A percentile compares a stretch with the other conserved stretches of the same genome.
phyloP scores from a whole-genome alignment of 1,140 invertebrate genomes.

The Orius insidiosus region DNA sequence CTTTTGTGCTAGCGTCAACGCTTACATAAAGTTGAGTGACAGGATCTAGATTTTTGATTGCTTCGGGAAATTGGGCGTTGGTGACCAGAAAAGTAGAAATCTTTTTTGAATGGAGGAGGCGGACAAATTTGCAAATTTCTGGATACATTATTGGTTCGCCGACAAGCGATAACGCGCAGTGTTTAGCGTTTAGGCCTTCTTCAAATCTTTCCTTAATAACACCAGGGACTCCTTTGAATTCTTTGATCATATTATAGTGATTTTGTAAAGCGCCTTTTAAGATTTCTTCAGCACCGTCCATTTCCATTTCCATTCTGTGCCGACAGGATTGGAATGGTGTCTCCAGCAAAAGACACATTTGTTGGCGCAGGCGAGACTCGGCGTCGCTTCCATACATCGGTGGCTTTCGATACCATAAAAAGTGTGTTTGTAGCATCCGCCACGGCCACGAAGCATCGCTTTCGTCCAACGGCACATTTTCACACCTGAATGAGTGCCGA shows the following conservation, averaged over 20 bases:
- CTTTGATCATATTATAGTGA: constrained; percentile 41
- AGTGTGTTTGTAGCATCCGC: constrained; percentile 49
- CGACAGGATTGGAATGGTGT: constrained; percentile 49
- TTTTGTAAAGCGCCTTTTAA: constrained; percentile 35
- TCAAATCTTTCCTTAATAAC: constrained; percentile 33
- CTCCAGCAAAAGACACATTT: constrained; percentile 54
- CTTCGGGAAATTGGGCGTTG: constrained; percentile 24
- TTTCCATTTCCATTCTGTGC: constrained; percentile 50
- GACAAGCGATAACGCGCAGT: constrained; percentile 47
- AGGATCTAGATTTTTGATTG: constrained; percentile 30
- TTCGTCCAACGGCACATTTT: constrained; percentile 50
- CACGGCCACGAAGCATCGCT: constrained; percentile 42
- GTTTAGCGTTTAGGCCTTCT: constrained; percentile 33
- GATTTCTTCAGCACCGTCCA: constrained; percentile 37
- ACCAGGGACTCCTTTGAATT: constrained; percentile 45
- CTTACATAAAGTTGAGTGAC: constrained; percentile 48
- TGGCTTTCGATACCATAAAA: constrained; percentile 50
- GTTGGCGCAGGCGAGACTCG: constrained; percentile 45
- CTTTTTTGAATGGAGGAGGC: constrained; percentile 32
- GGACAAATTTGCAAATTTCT: constrained; percentile 39
- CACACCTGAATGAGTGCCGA: constrained; percentile 44
- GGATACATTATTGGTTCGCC: constrained; percentile 54
- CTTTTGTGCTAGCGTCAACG: constrained; percentile 43
- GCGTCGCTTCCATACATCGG: constrained; percentile 47
- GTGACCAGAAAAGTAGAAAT: constrained; percentile 45